Base-by-base conservation (phyloP, 2,888 invertebrate species). In the Troilus luridus region DNA sequence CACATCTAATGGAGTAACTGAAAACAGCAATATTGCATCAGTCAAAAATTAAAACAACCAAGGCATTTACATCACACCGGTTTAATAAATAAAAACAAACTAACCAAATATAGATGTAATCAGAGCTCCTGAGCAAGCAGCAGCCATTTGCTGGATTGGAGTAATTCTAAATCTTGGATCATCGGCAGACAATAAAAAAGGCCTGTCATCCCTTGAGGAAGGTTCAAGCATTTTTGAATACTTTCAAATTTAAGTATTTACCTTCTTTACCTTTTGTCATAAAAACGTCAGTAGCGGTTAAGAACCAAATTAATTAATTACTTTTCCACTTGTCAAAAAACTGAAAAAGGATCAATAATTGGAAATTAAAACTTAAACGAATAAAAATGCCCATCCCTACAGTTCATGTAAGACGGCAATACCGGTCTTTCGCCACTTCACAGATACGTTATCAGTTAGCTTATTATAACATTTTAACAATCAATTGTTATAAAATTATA, bases 1-100 rank as follows among this genome's bases (percentile, higher is more conserved):
- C n/a, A 99, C 99, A 95, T 99, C 99, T 93, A 99, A 95, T 0
- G 99, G 99, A 0, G 99, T 99, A 95, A 99, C 99, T 98, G 94
- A 64, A 95, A 95, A 88, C 59, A 54, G 54, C 19, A 56, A 58
- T 12, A 67, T 67, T 67, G 72, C 41, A 67, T 72, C 72, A 77
- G 72, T 17, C 72, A 17, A 77, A 8, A 77, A 41, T 77, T 41
- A 19, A 89, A n/a, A 27, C 9, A 89, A 62, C 14, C 21, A 89
- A n/a, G 59, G 12, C 27, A 19, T 81, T 11, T 41, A 19, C 56
- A 21, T 85, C 56, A 85, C n/a, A 77, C 41, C 77, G 9, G 91
- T 85, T 91, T 56, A 64, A 88, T 89, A 77, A 91, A 88, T 62
- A 24, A 41, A 60, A 77, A 72, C 88, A 95, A 95, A 98, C 98